Percentiles rank a stretch among this genome's conserved stretches.
These are phyloP conservation scores for Rhabdomys dilectus DNA, from an alignment of 2,113 vertebrate species.

Conservation along the genomic window DNA sequence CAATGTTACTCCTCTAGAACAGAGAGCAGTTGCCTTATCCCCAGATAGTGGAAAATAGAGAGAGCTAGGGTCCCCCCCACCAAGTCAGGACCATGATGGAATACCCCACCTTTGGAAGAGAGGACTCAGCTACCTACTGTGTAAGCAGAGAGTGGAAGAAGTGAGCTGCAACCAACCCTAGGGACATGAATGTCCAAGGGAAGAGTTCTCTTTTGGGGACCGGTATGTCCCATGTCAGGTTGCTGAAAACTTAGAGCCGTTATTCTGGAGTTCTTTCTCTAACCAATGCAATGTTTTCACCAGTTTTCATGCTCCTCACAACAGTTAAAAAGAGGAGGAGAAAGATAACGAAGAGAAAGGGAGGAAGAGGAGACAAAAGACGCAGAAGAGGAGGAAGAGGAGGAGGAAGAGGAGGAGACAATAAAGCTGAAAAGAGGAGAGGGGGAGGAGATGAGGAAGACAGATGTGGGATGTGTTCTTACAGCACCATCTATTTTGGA, in stretches of 20 bases:
- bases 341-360: neutral
- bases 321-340: neutral
- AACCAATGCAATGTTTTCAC: neutral
- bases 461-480: neutral
- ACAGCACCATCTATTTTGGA: neutral
- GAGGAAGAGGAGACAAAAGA: neutral
- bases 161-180: neutral
- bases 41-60: neutral
- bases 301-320: neutral
- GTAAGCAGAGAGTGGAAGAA: neutral
- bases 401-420: neutral
- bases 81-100: neutral
- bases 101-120: neutral
- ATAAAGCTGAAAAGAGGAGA: no score
- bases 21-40: neutral
- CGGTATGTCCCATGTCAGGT: neutral
- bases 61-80: neutral
- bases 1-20: neutral
- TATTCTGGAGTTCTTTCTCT: constrained; percentile 29
- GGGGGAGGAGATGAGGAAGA: neutral
- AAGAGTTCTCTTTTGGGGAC: neutral
- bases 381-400: no score
- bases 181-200: neutral
- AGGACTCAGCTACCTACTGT: neutral
- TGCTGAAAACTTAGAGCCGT: neutral